These are phyloP conservation scores for Tursiops truncatus DNA, from an alignment of 2,113 vertebrate genomes.

Conservation along the genomic window DNA sequence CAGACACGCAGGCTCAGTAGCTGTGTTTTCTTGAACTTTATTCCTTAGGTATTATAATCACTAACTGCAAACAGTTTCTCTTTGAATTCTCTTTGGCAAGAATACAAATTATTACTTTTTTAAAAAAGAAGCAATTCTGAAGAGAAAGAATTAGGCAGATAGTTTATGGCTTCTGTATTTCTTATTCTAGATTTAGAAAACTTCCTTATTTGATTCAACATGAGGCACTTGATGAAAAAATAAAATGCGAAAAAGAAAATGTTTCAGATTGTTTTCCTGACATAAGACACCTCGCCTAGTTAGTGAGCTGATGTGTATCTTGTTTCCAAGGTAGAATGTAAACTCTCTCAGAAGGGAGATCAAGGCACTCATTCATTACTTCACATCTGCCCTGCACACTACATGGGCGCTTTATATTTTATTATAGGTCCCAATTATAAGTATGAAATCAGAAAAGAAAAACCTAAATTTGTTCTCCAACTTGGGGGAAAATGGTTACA, in stretches of 20 bases:
- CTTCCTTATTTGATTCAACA: background rate
- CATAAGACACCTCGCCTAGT: background rate
- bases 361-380: background rate
- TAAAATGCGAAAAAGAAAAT: background rate
- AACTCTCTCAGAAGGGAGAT: background rate
- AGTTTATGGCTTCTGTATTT: background rate
- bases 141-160: background rate
- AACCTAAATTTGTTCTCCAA: background rate
- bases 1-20: too few species aligned
- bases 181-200: conserved; percentile 4
- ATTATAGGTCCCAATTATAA: background rate
- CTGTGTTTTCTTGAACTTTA: conserved; percentile 20
- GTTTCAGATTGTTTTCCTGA: background rate
- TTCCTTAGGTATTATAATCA: background rate
- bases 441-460: background rate
- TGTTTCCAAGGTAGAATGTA: background rate
- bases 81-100: conserved; percentile 14
- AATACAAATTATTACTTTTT: background rate
- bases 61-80: background rate
- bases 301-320: background rate
- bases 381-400: background rate
- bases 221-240: background rate
- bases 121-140: conserved; percentile 6
- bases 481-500: background rate
- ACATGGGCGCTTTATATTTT: background rate